These are phyloP conservation scores for Lucilia sericata DNA, from an alignment of 1,140 invertebrate species.

Conservation along the genomic window DNA sequence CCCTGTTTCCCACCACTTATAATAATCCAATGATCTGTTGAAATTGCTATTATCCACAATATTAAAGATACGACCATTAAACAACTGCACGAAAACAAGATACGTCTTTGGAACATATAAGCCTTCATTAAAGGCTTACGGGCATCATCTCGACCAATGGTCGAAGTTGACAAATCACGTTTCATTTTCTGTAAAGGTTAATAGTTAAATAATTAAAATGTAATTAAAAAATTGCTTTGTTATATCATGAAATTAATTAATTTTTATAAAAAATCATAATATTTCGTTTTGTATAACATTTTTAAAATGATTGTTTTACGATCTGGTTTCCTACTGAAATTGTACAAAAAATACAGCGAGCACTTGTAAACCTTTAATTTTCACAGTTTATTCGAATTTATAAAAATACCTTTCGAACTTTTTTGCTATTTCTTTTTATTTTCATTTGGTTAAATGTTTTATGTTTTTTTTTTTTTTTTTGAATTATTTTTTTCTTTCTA, in stretches of 20 bases:
- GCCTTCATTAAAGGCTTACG: conserved; percentile 71
- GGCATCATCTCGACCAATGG: conserved; percentile 69
- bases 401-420: conserved; percentile 31
- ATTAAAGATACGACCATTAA: conserved; percentile 76
- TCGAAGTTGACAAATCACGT: conserved; percentile 71
- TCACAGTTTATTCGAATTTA: background rate
- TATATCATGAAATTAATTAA: no score
- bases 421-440: background rate
- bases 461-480: background rate
- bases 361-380: background rate
- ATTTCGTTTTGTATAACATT: no score
- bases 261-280: no score
- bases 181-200: conserved; percentile 59
- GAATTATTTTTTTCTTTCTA: background rate
- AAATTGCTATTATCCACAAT: conserved; percentile 80
- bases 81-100: conserved; percentile 78
- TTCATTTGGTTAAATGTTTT: background rate
- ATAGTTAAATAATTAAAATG: no score
- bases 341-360: no score
- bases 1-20: conserved; percentile 68
- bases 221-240: no score
- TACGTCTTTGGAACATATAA: conserved; percentile 77
- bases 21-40: conserved; percentile 81
- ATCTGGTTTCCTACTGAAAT: no score
- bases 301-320: no score